These are phyloP conservation scores for Apodemia mormo DNA, from an alignment of 2,888 invertebrate species.

Conservation along the genomic window DNA sequence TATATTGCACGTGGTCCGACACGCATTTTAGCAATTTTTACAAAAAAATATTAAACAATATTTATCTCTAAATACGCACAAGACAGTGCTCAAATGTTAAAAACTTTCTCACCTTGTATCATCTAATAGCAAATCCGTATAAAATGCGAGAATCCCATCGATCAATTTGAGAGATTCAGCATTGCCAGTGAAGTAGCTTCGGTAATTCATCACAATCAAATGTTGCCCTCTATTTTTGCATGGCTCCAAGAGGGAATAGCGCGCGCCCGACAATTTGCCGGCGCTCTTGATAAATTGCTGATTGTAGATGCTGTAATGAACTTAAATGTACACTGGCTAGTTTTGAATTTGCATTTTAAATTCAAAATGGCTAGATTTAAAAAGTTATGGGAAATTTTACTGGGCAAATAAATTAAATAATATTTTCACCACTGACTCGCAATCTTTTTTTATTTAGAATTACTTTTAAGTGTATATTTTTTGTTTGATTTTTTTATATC, in stretches of 20 bases:
- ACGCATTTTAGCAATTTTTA: too few species aligned
- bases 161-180: slow-evolving; percentile 10
- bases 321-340: slow-evolving; percentile 2
- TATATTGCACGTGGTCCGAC: too few species aligned
- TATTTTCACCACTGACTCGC: not conserved
- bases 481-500: not conserved
- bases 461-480: not conserved
- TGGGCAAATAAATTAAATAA: not conserved
- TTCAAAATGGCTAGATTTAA: not conserved
- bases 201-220: slow-evolving; percentile 19
- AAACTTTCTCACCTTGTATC: slow-evolving; percentile 2
- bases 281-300: slow-evolving; percentile 15
- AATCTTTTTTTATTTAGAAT: not conserved
- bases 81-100: not conserved
- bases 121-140: not conserved
- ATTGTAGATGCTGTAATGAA: slow-evolving; percentile 14
- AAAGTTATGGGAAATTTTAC: not conserved
- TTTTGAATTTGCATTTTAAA: slow-evolving; percentile 7
- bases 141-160: not conserved
- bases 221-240: slow-evolving; percentile 13
- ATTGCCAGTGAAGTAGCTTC: slow-evolving; percentile 10
- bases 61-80: too few species aligned
- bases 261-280: slow-evolving; percentile 12
- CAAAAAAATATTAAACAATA: too few species aligned
- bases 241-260: slow-evolving; percentile 14